Base-by-base conservation (phyloP, 2,797 vertebrate genomes). In the Mormyrops boulengeri region DNA sequence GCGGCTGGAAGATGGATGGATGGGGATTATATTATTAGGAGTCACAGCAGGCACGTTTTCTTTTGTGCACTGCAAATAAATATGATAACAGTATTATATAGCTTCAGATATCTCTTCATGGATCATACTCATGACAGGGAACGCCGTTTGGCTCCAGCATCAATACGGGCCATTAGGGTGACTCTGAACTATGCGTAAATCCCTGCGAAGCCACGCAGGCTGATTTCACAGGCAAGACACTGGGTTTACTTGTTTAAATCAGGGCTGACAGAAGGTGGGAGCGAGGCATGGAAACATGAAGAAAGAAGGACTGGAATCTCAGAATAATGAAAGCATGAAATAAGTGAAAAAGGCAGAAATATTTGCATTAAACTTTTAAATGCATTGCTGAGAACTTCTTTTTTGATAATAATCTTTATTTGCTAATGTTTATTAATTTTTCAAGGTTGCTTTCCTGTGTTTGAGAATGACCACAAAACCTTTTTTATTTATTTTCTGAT, bases 371-470 rank as follows among this genome's bases (percentile, higher is more conserved):
- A 86, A 30, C 52, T 91, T 69, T 92, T 62, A 89, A 62, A 93
- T 93, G 91, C 66, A 91, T 89, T 53, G 89, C 91, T 88, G 91
- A 41, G 91, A 93, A 93, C 93, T 90, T 89, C 91, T 93, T 93
- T 92, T 88, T 69, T 34, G 89, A 92, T 92, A 92, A 92, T 88
- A 91, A 92, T 92, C 91, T 94, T 92, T 93, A 90, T 92, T 94
- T 93, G 91, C 34, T 93, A 93, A 93, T 94, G 94, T 92, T 93
- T 94, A 92, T 92, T 93, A 91, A 94, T 93, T 93, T 92, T 89
- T n/a, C 92, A 93, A 90, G 12, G 66, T 92, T 91, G 92, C 91
- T 91, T 91, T 90, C 90, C 90, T 90, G 90, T 90, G 85, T 91
- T 87, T 86, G 89, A 89, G 84, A 91, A 91, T 90, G 89, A 91